phyloP scores from a whole-genome alignment of 1,140 invertebrate genomes.

The Orussus abietinus region DNA sequence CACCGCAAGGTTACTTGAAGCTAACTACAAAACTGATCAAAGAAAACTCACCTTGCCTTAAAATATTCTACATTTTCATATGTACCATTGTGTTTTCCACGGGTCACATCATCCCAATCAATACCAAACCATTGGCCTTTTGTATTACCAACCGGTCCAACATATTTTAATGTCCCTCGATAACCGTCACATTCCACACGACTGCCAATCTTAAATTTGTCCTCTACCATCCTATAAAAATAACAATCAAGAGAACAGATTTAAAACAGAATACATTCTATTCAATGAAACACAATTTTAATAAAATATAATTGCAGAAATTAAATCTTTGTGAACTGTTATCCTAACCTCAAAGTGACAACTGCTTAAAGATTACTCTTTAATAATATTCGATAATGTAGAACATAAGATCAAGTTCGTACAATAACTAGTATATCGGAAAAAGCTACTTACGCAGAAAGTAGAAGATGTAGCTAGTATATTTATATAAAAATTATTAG shows the following conservation, averaged over 20 bases:
- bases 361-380: conserved; percentile 13
- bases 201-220: conserved; percentile 50
- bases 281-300: conserved; percentile 2
- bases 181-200: conserved; percentile 57
- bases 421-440: neutral
- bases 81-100: conserved; percentile 88
- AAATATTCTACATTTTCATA: conserved; percentile 81
- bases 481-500: conserved; percentile 17
- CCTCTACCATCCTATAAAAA: conserved; percentile 43
- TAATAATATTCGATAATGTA: conserved; percentile 7
- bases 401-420: neutral
- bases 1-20: no score
- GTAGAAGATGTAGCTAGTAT: conserved; percentile 1
- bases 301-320: neutral
- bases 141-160: conserved; percentile 58
- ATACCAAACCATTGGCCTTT: conserved; percentile 79
- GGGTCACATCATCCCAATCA: conserved; percentile 84
- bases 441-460: conserved; percentile 8
- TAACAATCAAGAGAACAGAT: conserved; percentile 4
- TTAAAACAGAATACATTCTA: neutral
- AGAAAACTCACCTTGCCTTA: conserved; percentile 60
- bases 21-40: no score
- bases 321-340: conserved; percentile 9
- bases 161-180: conserved; percentile 58
- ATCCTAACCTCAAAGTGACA: conserved; percentile 24